These are phyloP conservation scores for Glaucopsyche alexis DNA, from an alignment of 2,888 invertebrate species.

Conservation along the genomic window DNA sequence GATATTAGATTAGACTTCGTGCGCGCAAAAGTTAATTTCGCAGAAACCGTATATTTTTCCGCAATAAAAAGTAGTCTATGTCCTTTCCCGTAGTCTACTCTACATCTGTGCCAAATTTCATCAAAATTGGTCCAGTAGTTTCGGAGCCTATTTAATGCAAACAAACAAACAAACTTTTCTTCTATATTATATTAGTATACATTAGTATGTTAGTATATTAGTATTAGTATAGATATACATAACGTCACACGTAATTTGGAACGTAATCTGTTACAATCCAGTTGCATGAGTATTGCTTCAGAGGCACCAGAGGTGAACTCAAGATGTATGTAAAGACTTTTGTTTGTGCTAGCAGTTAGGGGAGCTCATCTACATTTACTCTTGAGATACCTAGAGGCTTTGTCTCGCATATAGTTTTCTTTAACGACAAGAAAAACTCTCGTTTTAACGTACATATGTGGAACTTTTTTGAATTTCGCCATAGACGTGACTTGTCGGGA, in stretches of 20 bases:
- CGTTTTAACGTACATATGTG: conserved; percentile 61
- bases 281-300: conserved; percentile 47
- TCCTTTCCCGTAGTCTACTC: no score
- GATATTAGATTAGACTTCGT: no score
- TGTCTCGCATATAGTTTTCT: conserved; percentile 73
- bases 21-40: no score
- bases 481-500: conserved; percentile 78
- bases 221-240: no score
- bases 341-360: conserved; percentile 76
- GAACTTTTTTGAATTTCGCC: conserved; percentile 73
- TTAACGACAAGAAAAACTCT: conserved; percentile 62
- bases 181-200: no score
- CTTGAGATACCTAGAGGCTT: conserved; percentile 66
- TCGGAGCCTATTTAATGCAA: no score
- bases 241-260: conserved; percentile 5
- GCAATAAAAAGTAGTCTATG: no score
- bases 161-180: no score
- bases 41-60: no score
- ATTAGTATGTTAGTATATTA: no score
- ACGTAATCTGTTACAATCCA: conserved; percentile 58
- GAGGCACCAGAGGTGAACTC: conserved; percentile 65
- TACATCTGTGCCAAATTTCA: no score
- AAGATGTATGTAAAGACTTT: conserved; percentile 80
- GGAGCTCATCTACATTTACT: conserved; percentile 73
- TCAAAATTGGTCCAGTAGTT: no score